Conservation (phyloP, 2,797 vertebrate species). For the Chiroxiphia lanceolata region DNA sequence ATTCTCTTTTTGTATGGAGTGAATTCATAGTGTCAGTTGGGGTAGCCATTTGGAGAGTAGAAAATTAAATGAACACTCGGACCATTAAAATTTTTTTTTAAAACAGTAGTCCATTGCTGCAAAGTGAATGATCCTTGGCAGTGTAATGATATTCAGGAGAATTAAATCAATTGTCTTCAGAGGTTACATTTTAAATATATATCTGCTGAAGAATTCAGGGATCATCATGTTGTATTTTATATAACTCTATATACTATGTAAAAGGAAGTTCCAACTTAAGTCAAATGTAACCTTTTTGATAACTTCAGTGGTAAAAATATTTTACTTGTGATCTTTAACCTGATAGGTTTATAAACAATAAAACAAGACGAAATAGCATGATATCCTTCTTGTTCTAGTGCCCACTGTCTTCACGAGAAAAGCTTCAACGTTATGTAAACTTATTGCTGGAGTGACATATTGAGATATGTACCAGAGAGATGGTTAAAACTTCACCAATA, state of each 20-base stretch:
- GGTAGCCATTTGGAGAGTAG: background rate
- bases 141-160: background rate
- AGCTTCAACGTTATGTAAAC: background rate
- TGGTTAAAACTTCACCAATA: background rate
- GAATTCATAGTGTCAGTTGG: background rate
- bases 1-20: background rate
- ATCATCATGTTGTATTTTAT: background rate
- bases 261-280: background rate
- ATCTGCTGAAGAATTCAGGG: background rate
- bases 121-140: background rate
- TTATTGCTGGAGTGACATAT: background rate
- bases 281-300: background rate
- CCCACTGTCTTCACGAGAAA: background rate
- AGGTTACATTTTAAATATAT: background rate
- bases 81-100: fast-evolving
- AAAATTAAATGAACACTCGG: background rate
- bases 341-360: background rate
- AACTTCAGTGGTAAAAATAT: background rate
- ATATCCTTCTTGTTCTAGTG: background rate
- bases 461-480: background rate
- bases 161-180: background rate
- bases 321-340: background rate
- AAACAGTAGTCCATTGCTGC: background rate
- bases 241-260: background rate
- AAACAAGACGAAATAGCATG: background rate